These are phyloP conservation scores for Crotalus viridis DNA, from an alignment of 2,113 vertebrate genomes.

Conservation along the genomic window DNA sequence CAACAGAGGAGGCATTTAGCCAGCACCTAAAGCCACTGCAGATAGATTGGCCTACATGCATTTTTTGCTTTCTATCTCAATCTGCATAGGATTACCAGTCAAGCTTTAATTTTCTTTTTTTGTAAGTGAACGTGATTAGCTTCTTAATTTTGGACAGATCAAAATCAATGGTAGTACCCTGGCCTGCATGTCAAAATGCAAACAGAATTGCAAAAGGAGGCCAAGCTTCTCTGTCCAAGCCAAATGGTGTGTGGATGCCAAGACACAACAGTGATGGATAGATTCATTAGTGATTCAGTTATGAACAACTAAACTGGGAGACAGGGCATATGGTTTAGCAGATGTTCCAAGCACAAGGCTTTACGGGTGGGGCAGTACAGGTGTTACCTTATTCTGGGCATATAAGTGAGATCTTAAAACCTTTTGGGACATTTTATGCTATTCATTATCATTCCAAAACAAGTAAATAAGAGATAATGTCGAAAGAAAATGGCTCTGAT, in stretches of 20 bases:
- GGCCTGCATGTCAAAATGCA: conserved; percentile 34
- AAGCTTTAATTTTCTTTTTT: conserved; percentile 15
- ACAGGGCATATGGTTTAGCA: conserved; percentile 78
- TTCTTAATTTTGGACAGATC: conserved; percentile 51
- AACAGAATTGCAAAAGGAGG: conserved; percentile 39
- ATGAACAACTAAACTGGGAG: conserved; percentile 65
- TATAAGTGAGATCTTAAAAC: conserved; percentile 48
- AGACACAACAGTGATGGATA: conserved; percentile 70
- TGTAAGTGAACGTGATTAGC: not conserved
- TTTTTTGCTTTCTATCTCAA: conserved; percentile 49
- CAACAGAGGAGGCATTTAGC: conserved; percentile 45
- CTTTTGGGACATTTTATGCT: conserved; percentile 37
- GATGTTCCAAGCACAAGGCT: conserved; percentile 68
- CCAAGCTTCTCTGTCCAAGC: conserved; percentile 57
- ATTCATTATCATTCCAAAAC: conserved; percentile 38
- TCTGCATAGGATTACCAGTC: conserved; percentile 61
- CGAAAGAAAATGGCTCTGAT: conserved; percentile 52
- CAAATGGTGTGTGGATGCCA: conserved; percentile 53
- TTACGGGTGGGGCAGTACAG: conserved; percentile 35
- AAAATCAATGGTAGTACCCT: conserved; percentile 58
- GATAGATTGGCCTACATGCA: conserved; percentile 62
- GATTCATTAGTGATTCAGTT: conserved; percentile 70
- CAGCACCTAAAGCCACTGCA: conserved; percentile 57
- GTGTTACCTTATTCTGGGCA: conserved; percentile 61
- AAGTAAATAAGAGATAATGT: conserved; percentile 45